Percentiles rank a stretch among this genome's conserved stretches.
Conservation (phyloP, 2,888 invertebrate species). For the Buathra laborator region DNA sequence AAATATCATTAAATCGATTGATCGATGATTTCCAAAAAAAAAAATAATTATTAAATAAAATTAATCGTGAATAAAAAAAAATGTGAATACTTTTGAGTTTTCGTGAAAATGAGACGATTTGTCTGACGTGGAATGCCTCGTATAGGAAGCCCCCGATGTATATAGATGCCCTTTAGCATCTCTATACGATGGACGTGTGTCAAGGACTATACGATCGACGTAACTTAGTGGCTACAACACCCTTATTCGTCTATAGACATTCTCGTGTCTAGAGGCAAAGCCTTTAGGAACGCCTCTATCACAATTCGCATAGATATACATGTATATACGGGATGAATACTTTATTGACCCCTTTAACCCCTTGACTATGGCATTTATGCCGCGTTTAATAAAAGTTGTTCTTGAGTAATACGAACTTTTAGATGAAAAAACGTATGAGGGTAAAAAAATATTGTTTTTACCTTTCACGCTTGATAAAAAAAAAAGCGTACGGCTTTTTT, state of each 20-base stretch:
- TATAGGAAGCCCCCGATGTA: not conserved
- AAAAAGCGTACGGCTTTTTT: not conserved
- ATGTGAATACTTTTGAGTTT: not conserved
- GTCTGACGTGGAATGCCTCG: not conserved
- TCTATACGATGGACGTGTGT: slow-evolving; percentile 5
- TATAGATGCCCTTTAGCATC: slow-evolving; percentile 11
- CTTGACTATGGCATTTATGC: not conserved
- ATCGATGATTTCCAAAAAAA: not conserved
- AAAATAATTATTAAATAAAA: not conserved
- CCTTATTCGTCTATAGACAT: not conserved
- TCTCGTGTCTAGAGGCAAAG: slow-evolving; percentile 6
- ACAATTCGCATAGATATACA: not conserved
- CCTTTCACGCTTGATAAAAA: not conserved
- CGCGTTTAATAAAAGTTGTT: not conserved
- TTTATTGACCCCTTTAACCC: not conserved
- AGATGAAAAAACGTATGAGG: not conserved
- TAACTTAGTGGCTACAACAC: not conserved
- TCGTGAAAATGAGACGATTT: not conserved
- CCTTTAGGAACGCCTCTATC: not conserved
- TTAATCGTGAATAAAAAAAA: not conserved
- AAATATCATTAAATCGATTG: not conserved
- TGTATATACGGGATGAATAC: not conserved
- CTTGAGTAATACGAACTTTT: not conserved
- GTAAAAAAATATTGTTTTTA: not conserved
- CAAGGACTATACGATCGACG: slow-evolving; percentile 1